Conservation (phyloP, 2,888 invertebrate genomes). For the Drosophila lutescens region DNA sequence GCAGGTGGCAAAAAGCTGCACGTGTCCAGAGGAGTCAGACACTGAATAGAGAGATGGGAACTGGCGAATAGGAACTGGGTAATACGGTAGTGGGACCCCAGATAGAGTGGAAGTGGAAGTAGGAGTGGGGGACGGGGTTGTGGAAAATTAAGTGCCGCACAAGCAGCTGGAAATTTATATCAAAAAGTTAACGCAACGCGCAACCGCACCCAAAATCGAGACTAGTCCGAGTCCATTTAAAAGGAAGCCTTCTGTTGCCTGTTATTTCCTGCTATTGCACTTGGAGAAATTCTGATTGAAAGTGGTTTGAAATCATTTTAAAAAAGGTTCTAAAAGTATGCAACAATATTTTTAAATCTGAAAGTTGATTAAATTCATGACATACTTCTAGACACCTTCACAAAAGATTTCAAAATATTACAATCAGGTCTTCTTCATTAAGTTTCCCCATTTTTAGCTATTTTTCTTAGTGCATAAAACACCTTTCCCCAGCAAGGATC, state of each 20-base stretch:
- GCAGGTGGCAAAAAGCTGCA: slow-evolving; percentile 31
- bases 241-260: slow-evolving; percentile 47
- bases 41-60: slow-evolving; percentile 8
- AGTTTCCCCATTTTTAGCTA: too few species aligned
- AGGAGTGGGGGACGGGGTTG: not conserved
- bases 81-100: slow-evolving; percentile 1
- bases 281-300: not conserved
- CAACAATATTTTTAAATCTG: too few species aligned
- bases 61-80: not conserved
- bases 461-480: slow-evolving; percentile 4
- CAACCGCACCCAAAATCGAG: slow-evolving; percentile 54
- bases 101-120: slow-evolving; percentile 9
- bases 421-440: too few species aligned
- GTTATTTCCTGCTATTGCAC: slow-evolving; percentile 15
- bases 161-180: slow-evolving; percentile 67
- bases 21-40: slow-evolving; percentile 50
- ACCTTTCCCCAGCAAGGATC: slow-evolving; percentile 13
- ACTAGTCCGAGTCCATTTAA: slow-evolving; percentile 66
- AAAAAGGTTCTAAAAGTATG: not conserved
- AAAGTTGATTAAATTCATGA: too few species aligned
- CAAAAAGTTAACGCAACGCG: slow-evolving; percentile 64
- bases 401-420: not conserved
- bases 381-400: not conserved
- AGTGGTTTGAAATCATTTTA: not conserved
- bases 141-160: slow-evolving; percentile 66